Conservation (phyloP, 2,888 invertebrate species). For the Automeris io region DNA sequence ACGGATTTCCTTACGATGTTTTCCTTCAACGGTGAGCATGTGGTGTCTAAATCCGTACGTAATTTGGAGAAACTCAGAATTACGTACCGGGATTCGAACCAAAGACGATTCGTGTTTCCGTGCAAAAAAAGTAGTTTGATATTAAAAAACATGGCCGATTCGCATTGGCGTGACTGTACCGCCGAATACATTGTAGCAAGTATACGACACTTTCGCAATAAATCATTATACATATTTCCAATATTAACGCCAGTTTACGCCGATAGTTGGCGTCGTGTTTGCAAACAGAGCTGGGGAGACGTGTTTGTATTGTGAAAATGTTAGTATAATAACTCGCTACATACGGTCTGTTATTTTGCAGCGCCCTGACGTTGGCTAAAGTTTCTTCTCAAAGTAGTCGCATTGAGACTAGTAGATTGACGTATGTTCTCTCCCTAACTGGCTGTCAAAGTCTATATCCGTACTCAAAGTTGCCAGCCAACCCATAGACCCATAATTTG, state of each 20-base stretch:
- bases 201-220: constrained; percentile 21
- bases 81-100: no score
- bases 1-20: no score
- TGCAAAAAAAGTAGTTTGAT: no score
- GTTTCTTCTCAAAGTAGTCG: constrained; percentile 7
- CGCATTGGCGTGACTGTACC: background rate
- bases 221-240: constrained; percentile 44
- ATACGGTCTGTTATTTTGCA: constrained; percentile 11
- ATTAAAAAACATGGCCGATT: constrained; percentile 7
- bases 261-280: constrained; percentile 22
- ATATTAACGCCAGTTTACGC: constrained; percentile 31
- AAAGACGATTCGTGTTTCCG: no score
- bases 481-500: no score
- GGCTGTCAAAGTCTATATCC: no score
- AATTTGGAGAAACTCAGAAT: no score
- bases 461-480: no score
- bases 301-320: constrained; percentile 27
- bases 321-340: constrained; percentile 15
- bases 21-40: no score
- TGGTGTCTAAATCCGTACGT: no score
- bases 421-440: no score
- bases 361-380: background rate
- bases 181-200: constrained; percentile 9
- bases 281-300: constrained; percentile 19
- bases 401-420: constrained; percentile 5